Evolutionary conservation across 1,140 invertebrate species (phyloP).

Genomic region (Glossosoma conforme): DNA sequence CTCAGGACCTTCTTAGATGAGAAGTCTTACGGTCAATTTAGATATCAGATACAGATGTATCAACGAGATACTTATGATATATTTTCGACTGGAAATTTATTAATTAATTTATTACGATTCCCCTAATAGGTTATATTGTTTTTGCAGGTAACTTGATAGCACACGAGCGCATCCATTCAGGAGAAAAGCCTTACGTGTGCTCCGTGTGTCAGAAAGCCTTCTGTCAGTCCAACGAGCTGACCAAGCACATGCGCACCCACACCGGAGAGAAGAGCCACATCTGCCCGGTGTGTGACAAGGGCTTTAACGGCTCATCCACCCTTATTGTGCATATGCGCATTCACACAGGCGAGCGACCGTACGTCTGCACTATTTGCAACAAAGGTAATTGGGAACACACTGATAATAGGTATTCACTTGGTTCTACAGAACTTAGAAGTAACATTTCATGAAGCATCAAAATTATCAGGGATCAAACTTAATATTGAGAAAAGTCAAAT

Average conservation of each 20-base stretch:
- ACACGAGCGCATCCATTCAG: constrained; percentile 45
- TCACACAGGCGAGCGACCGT: constrained; percentile 56
- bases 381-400: constrained; percentile 36
- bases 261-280: constrained; percentile 50
- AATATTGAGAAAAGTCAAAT: too few species aligned
- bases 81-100: too few species aligned
- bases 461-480: too few species aligned
- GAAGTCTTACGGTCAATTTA: too few species aligned
- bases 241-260: constrained; percentile 45
- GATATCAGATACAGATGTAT: too few species aligned
- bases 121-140: too few species aligned
- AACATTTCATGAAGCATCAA: too few species aligned
- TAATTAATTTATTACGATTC: too few species aligned
- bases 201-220: constrained; percentile 35
- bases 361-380: constrained; percentile 54
- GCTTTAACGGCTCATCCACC: constrained; percentile 48
- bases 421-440: too few species aligned
- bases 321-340: constrained; percentile 51
- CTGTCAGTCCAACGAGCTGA: constrained; percentile 22
- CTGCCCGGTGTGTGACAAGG: constrained; percentile 48
- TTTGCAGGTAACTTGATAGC: constrained; percentile 46
- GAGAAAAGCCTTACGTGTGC: constrained; percentile 38
- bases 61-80: too few species aligned
- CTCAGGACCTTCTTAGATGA: too few species aligned
- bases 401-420: too few species aligned